Evolutionary conservation across 37 sponge, comb jelly and placozoan genomes (phyloP).

Genomic region (Diacarnus erythraeanus): DNA sequence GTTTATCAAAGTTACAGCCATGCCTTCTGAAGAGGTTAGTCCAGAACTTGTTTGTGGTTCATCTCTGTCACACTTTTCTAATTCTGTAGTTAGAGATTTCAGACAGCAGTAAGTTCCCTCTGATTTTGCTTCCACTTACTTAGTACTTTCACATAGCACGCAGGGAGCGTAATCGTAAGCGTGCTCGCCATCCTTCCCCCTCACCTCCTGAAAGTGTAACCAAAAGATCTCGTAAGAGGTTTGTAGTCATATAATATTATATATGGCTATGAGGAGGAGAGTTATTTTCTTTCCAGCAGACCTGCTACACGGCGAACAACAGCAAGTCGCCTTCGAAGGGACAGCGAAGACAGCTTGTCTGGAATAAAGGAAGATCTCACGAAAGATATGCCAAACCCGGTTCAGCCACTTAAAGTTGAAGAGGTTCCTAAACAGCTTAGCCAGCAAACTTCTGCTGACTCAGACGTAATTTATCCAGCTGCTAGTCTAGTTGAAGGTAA

Average conservation of each 20-base stretch:
- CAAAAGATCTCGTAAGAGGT: conserved; percentile 29
- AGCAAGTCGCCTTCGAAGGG: conserved; percentile 3
- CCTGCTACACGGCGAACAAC: conserved; percentile 15
- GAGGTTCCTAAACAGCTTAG: conserved; percentile 21
- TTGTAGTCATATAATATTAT: background rate
- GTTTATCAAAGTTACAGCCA: conserved; percentile 11
- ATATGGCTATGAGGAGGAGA: background rate
- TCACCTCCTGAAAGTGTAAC: conserved; percentile 20
- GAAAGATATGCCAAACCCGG: conserved; percentile 58
- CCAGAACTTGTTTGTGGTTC: background rate
- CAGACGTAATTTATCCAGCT: background rate
- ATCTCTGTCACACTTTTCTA: background rate
- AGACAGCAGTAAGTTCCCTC: background rate
- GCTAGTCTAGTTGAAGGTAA: background rate
- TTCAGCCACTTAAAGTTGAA: conserved; percentile 53
- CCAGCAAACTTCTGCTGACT: background rate
- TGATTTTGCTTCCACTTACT: conserved; percentile 23
- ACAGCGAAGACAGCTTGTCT: conserved; percentile 15
- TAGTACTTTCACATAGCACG: conserved; percentile 2
- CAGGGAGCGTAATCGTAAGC: conserved; percentile 34
- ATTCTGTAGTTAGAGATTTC: conserved; percentile 5
- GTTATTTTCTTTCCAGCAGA: background rate
- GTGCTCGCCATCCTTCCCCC: conserved; percentile 46
- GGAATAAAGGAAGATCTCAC: conserved; percentile 26
- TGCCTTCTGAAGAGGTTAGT: conserved; percentile 14